These are phyloP conservation scores for Gobionotothen gibberifrons DNA, from an alignment of 2,797 vertebrate genomes.

Conservation along the genomic window DNA sequence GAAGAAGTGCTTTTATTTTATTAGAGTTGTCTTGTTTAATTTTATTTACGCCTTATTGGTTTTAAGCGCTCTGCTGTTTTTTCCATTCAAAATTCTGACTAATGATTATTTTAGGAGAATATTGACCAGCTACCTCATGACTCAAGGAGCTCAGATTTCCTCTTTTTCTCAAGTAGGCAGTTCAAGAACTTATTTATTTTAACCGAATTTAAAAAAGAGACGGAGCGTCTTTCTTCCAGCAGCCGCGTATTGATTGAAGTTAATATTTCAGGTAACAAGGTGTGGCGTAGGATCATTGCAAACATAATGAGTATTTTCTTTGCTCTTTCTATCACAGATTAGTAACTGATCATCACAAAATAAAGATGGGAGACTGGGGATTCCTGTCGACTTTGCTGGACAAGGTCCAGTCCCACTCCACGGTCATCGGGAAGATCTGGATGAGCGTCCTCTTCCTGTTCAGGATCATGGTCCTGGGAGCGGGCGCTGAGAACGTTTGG, in stretches of 20 bases:
- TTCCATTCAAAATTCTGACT: neutral
- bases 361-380: constrained; percentile 93
- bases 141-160: neutral
- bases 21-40: neutral
- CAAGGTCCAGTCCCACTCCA: constrained; percentile 94
- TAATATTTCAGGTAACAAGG: constrained; percentile 36
- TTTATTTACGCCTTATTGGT: neutral
- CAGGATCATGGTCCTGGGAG: constrained; percentile 94
- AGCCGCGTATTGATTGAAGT: constrained; percentile 35
- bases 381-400: constrained; percentile 92
- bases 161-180: neutral
- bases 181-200: neutral
- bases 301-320: neutral
- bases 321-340: constrained; percentile 47
- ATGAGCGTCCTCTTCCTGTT: constrained; percentile 97
- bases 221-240: neutral
- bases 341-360: constrained; percentile 24
- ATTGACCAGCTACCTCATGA: constrained; percentile 1
- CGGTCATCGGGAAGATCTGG: constrained; percentile 96
- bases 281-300: neutral
- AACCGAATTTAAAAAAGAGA: neutral
- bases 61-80: neutral
- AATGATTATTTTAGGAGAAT: constrained; percentile 36
- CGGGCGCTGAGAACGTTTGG: constrained; percentile 94
- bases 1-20: neutral